Percentiles rank a stretch among this genome's conserved stretches.
Conservation (phyloP, 2,797 vertebrate genomes). For the Periparus ater region DNA sequence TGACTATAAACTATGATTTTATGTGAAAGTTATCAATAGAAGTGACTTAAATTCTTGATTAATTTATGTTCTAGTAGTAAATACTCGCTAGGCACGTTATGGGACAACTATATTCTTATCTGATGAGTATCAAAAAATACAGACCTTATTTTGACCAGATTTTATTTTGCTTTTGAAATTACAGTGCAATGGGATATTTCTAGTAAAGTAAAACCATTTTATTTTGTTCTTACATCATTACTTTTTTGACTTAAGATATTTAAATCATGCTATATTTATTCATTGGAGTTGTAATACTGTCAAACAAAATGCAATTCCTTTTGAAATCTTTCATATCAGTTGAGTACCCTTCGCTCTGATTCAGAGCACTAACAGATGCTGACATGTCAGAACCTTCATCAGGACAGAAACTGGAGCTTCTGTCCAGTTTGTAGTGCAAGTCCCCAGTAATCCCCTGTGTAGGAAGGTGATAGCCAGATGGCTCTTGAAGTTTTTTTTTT, state of each 20-base stretch:
- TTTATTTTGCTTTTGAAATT: not conserved
- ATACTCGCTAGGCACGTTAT: not conserved
- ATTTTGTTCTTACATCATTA: not conserved
- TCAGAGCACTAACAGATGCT: not conserved
- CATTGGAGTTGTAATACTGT: not conserved
- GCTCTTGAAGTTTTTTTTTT: not conserved
- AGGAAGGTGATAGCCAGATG: rapidly evolving
- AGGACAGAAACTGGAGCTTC: not conserved
- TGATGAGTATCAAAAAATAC: not conserved
- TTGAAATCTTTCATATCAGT: not conserved
- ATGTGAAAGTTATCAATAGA: not conserved
- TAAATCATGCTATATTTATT: not conserved
- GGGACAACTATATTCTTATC: not conserved
- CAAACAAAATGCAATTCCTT: not conserved
- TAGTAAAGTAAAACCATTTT: not conserved
- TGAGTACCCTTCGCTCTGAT: not conserved
- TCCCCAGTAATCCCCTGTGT: rapidly evolving
- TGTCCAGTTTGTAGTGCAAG: not conserved
- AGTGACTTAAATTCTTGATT: not conserved
- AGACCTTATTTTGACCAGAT: not conserved
- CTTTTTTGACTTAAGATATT: not conserved
- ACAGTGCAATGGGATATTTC: not conserved
- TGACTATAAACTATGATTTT: not conserved
- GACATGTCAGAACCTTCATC: not conserved
- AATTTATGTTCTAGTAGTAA: not conserved